phyloP scores from a whole-genome alignment of 1,140 invertebrate species.

The Heliconius congener region DNA sequence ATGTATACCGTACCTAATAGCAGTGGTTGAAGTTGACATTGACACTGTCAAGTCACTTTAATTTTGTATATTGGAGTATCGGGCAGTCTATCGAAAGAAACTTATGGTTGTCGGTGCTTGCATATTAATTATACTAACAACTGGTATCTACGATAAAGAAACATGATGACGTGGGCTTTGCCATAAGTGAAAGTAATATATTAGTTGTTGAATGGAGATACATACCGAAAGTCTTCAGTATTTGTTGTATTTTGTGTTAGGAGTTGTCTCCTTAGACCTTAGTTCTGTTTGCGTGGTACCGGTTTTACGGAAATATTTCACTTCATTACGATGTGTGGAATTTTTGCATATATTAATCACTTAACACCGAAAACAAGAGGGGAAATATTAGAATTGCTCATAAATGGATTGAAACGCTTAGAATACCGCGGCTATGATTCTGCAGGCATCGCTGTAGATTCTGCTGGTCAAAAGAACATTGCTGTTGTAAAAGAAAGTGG shows the following conservation, averaged over 20 bases:
- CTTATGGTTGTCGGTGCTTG: neutral
- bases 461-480: slow-evolving; percentile 87
- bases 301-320: slow-evolving; percentile 49
- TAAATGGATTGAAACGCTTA: slow-evolving; percentile 97
- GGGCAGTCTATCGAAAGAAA: neutral
- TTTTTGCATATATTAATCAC: slow-evolving; percentile 99
- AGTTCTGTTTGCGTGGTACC: slow-evolving; percentile 64
- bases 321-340: slow-evolving; percentile 86
- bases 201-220: slow-evolving; percentile 73
- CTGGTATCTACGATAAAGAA: slow-evolving; percentile 74
- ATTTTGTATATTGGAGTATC: neutral
- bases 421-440: slow-evolving; percentile 99
- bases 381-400: slow-evolving; percentile 96
- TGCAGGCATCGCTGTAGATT: slow-evolving; percentile 97
- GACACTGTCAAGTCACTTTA: neutral
- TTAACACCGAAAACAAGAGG: slow-evolving; percentile 95
- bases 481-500: slow-evolving; percentile 95
- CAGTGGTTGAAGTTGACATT: neutral
- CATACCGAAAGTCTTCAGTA: slow-evolving; percentile 71
- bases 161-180: slow-evolving; percentile 81
- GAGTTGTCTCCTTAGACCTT: slow-evolving; percentile 66
- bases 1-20: too few relatives aligned
- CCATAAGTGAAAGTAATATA: slow-evolving; percentile 81
- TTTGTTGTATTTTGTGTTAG: slow-evolving; percentile 61
- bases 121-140: slow-evolving; percentile 50